Conservation (phyloP, 1,140 invertebrate genomes). For the Tetramorium parvispinum region DNA sequence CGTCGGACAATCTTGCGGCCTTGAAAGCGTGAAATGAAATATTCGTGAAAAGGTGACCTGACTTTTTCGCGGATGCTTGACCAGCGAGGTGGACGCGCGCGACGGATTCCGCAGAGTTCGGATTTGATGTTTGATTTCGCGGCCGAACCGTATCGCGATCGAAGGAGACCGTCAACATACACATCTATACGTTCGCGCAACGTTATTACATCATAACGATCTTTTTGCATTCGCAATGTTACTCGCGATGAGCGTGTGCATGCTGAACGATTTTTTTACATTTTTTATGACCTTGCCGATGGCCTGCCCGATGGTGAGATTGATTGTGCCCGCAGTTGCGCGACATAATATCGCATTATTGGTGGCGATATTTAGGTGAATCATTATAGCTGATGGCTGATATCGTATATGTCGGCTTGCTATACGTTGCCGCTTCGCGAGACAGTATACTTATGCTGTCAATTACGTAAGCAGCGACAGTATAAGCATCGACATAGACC, state of each 20-base stretch:
- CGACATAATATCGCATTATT: constrained; percentile 16
- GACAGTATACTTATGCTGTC: constrained; percentile 6
- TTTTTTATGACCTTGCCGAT: constrained; percentile 20
- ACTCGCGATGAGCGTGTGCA: not conserved
- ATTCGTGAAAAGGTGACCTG: constrained; percentile 59
- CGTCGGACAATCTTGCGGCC: constrained; percentile 53
- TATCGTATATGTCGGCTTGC: not conserved
- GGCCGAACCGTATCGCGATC: not conserved
- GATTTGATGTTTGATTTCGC: not conserved
- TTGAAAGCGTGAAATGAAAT: constrained; percentile 69
- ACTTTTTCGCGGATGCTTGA: constrained; percentile 65
- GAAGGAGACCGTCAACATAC: not conserved
- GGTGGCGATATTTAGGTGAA: constrained; percentile 15
- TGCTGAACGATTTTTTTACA: constrained; percentile 36
- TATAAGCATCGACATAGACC: not conserved
- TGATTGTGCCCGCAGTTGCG: constrained; percentile 18
- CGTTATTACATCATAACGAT: constrained; percentile 17
- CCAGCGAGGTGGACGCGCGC: not conserved
- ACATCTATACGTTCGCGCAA: not conserved
- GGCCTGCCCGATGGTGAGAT: not conserved
- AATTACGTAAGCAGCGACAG: constrained; percentile 31
- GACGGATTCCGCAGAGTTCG: not conserved
- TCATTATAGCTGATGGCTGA: not conserved
- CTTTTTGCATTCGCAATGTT: not conserved
- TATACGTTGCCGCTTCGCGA: not conserved